Evolutionary conservation across 2,888 invertebrate species (phyloP), one percentile per base, ranked within the genome.

Genomic region (Lepidonotus clava): DNA sequence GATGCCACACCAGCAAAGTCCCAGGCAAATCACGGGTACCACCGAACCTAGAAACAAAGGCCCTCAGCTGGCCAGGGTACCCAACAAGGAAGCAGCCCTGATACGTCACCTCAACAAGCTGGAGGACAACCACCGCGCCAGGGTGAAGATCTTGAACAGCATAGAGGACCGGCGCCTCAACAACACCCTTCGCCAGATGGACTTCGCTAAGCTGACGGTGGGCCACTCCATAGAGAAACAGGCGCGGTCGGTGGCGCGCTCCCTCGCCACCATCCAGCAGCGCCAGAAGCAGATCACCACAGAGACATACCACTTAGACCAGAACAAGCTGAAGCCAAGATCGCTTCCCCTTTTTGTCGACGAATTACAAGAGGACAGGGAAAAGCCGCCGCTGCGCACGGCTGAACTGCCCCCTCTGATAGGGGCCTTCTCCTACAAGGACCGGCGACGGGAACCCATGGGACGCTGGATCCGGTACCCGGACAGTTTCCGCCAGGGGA

Each of bases 391-490:
- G 8, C 71, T 34, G 4, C 11, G 71, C 71, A 71, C 71, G 4
- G 71, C 36, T 4, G 14, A 18, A 0, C 36, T 71, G 14, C 18
- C 71, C 14, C 28, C 28, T 18, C 71, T 18, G 36, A 2, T 21
- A 36, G 71, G 71, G 24, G 36, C 71, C 21, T 71, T 71, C n/a
- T 71, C 71, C 4, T 80, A 24, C 24, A 80, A 80, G 32, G 80
- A 80, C 80, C 41, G 51, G 4, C 24, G 18, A 8, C 41, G 80
- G 28, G 80, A 41, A 28, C 80, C 80, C 6, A 41, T 80, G n/a
- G 80, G 80, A 41, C 80, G 80, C 28, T 80, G 80, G 80, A 80
- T 80, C 8, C 41, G 80, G 8, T 80, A 80, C 32, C 80, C 80
- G 1, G 32, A 21, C 6, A 80, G 71, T 38, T 71, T 71, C 71